Conservation (phyloP, 2,888 invertebrate genomes). For the Hyles lineata region DNA sequence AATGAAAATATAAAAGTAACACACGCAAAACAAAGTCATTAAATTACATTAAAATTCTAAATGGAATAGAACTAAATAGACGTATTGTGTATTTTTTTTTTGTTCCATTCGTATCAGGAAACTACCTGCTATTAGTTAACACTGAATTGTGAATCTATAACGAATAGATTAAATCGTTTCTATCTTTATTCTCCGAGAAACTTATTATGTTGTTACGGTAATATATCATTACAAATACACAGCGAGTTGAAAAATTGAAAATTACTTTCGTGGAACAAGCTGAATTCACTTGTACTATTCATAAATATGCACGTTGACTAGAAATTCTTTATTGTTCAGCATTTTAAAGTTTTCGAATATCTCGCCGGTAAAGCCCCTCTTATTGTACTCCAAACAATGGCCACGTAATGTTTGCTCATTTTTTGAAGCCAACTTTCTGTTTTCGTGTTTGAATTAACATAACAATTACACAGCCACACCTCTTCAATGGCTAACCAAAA, state of each 20-base stretch:
- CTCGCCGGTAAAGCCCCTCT: background rate
- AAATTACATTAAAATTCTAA: too few relatives aligned
- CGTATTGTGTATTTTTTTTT: too few relatives aligned
- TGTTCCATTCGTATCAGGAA: too few relatives aligned
- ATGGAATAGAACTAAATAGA: too few relatives aligned
- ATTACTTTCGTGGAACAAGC: constrained; percentile 1
- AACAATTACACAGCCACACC: constrained; percentile 8
- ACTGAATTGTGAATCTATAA: background rate
- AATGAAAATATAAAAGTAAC: too few relatives aligned
- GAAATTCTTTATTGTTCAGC: constrained; percentile 15
- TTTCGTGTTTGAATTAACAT: constrained; percentile 23
- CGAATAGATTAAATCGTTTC: background rate
- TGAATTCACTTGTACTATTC: background rate
- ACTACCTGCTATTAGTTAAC: too few relatives aligned
- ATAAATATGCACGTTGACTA: background rate
- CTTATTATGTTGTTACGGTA: background rate
- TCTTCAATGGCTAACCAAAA: constrained; percentile 9
- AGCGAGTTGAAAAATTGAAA: background rate
- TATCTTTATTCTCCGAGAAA: background rate
- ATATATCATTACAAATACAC: background rate
- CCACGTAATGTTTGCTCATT: constrained; percentile 17
- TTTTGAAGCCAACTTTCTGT: constrained; percentile 14
- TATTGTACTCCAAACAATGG: constrained; percentile 6
- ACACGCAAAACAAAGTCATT: too few relatives aligned
- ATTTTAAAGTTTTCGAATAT: constrained; percentile 10